Evolutionary conservation across 64 coral and sea anemone species (phyloP).

Genomic region (Pocillopora damicornis): DNA sequence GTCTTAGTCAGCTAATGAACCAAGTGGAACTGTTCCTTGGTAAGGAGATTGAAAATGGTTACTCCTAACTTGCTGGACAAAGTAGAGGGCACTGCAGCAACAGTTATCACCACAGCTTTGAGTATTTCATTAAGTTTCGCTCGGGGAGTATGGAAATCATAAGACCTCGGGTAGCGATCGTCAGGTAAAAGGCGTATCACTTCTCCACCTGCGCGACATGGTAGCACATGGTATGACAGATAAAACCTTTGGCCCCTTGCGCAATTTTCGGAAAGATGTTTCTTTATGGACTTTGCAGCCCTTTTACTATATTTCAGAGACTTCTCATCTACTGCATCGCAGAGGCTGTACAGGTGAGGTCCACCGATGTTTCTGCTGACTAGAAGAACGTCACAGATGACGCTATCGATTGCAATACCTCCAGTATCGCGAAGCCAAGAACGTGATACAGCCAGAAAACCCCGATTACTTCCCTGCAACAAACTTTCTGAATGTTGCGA

Average conservation of each 20-base stretch:
- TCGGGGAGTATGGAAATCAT: background rate
- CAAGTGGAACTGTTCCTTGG: conserved; percentile 10
- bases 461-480: background rate
- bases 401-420: background rate
- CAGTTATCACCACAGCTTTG: conserved; percentile 4
- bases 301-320: background rate
- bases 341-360: background rate
- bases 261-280: background rate
- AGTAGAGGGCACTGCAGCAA: conserved; percentile 3
- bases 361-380: background rate
- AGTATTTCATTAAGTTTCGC: background rate
- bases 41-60: conserved; percentile 29
- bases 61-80: conserved; percentile 17
- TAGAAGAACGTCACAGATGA: conserved; percentile 38
- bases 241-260: conserved; percentile 30
- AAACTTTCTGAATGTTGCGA: background rate
- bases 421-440: background rate
- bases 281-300: conserved; percentile 2
- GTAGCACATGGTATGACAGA: conserved; percentile 1
- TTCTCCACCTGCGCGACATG: background rate
- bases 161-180: background rate
- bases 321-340: background rate
- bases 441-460: background rate
- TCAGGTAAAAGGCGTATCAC: background rate
- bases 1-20: background rate